Evolutionary conservation across 2,113 vertebrate genomes (phyloP).

Genomic region (Suncus etruscus): DNA sequence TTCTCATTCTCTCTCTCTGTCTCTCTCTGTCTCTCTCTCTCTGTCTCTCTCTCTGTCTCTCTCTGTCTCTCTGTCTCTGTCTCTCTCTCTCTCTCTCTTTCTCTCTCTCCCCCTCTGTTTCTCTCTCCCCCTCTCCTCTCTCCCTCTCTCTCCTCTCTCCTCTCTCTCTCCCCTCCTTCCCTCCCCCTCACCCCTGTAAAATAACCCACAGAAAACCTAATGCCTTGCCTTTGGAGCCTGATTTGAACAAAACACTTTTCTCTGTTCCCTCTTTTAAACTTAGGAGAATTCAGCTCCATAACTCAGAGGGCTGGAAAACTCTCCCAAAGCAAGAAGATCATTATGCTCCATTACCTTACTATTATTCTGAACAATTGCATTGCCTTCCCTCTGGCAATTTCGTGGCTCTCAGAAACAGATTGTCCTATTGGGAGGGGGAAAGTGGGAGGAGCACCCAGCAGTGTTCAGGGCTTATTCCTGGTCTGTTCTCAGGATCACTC

Average conservation of each 20-base stretch:
- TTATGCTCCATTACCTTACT: not conserved
- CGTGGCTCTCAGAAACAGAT: constrained; percentile 15
- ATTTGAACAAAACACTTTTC: constrained; percentile 43
- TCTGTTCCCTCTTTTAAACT: constrained; percentile 4
- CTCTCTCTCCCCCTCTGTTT: too few species aligned
- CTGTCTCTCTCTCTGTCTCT: too few species aligned
- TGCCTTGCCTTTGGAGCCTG: not conserved
- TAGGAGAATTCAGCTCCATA: not conserved
- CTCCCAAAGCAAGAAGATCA: not conserved
- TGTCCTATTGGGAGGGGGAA: not conserved
- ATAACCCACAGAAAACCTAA: not conserved
- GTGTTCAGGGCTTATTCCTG: too few species aligned
- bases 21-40: too few species aligned
- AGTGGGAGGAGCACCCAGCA: not conserved
- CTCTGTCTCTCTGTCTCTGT: too few species aligned
- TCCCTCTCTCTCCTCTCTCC: too few species aligned
- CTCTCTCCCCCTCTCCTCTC: too few species aligned
- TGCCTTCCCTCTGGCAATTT: not conserved
- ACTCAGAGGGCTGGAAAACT: constrained; percentile 13
- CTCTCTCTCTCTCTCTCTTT: too few species aligned
- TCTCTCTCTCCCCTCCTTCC: too few species aligned
- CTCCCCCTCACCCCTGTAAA: not conserved
- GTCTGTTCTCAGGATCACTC: too few species aligned
- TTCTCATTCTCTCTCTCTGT: too few species aligned
- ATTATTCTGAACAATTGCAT: not conserved